phyloP scores from a whole-genome alignment of 2,888 invertebrate species.

The Holacanthella duospinosa region DNA sequence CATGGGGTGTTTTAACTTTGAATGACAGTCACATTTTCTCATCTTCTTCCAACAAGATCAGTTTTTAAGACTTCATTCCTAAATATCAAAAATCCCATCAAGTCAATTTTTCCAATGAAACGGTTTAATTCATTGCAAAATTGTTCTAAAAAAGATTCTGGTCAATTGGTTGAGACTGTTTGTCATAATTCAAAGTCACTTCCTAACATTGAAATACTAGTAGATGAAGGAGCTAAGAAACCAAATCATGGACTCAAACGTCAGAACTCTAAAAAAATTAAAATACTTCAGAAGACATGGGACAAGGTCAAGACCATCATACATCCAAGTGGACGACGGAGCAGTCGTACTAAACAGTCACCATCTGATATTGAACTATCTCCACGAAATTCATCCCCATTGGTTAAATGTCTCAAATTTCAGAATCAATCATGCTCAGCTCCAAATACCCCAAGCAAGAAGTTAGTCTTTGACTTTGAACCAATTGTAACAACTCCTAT shows the following conservation, averaged over 20 bases:
- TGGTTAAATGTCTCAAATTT: background rate
- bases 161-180: background rate
- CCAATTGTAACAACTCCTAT: background rate
- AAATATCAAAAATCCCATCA: too few species aligned
- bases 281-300: constrained; percentile 34
- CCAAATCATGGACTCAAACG: background rate
- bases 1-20: background rate
- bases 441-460: constrained; percentile 21
- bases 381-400: background rate
- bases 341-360: constrained; percentile 13
- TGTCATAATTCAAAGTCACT: constrained; percentile 12
- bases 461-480: constrained; percentile 27
- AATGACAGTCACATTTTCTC: background rate
- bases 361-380: background rate
- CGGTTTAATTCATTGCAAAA: constrained; percentile 3
- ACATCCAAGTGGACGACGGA: constrained; percentile 16
- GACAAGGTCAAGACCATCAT: constrained; percentile 35
- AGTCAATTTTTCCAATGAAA: background rate
- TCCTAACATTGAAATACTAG: constrained; percentile 14
- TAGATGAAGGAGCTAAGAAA: background rate
- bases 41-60: background rate
- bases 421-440: constrained; percentile 14
- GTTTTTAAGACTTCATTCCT: background rate
- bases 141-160: too few species aligned
- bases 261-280: constrained; percentile 12